Base-by-base conservation (phyloP, 2,888 invertebrate genomes). In the Andrena dorsata region DNA sequence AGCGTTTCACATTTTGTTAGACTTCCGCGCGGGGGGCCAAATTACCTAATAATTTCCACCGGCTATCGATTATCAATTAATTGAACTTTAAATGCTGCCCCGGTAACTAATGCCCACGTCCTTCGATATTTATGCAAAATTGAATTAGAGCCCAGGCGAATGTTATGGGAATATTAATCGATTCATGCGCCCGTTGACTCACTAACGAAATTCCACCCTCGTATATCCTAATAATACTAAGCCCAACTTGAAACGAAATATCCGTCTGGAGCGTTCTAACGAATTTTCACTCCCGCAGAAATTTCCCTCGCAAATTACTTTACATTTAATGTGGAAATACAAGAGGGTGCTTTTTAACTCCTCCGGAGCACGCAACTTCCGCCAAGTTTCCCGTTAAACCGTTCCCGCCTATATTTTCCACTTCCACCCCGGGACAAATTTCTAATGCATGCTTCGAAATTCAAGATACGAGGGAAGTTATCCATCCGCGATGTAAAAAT, bases 51-150 rank as follows among this genome's bases (percentile, higher is more conserved):
- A 80, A 80, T 80, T 80, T 80, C 60, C 47, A 5, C 61, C 80
- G 53, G 26, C 80, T 80, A 80, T 80, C 71, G 80, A 80, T 80
- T 80, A 80, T 80, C 80, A 80, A 80, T 80, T 80, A 80, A 80
- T 80, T 71, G 71, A 80, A 80, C 65, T 80, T 80, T 80, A 80
- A 80, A 80, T 71, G 80, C 80, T 61, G 8, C 32, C 47, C 30
- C 53, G 80, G 53, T 80, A 80, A 80, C 71, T 80, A 80, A 80
- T 80, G 61, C 66, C 56, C 65, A 60, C 80, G 80, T 80, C 71
- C 70, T 71, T 53, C 80, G 80, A 80, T 80, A 80, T 80, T 80
- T 80, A 80, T 80, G 80, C 71, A 80, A 80, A 80, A 80, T 71
- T 80, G 80, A 80, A 80, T 80, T 80, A 80, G 80, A 80, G 71